Percentiles rank a stretch among this genome's conserved stretches.
phyloP scores from a whole-genome alignment of 2,888 invertebrate genomes.

The Aproaerema taeniolella region DNA sequence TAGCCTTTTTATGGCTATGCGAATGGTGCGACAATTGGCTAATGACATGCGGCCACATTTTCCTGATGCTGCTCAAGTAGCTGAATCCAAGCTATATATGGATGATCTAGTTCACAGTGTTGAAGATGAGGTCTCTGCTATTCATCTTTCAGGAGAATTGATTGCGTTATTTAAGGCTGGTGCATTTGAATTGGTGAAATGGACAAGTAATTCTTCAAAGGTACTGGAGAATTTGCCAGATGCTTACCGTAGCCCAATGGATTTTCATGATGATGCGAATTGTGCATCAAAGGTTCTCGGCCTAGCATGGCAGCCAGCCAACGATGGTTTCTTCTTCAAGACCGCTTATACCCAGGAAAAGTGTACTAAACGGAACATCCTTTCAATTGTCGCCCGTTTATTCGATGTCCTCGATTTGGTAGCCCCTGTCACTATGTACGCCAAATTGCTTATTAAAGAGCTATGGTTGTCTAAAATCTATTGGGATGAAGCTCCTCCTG shows the following conservation, averaged over 20 bases:
- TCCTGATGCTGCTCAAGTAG: constrained; percentile 2
- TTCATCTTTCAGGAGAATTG: constrained; percentile 5
- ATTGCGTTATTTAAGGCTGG: constrained; percentile 11
- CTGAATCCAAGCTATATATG: constrained; percentile 4
- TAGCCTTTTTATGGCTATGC: constrained; percentile 16
- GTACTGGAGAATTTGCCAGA: constrained; percentile 6
- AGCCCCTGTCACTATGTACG: constrained; percentile 9
- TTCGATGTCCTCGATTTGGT: constrained; percentile 13
- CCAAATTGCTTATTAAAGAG: constrained; percentile 9
- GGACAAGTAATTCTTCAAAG: constrained; percentile 7
- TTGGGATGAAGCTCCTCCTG: constrained; percentile 6
- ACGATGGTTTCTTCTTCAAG: constrained; percentile 7
- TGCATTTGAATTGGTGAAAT: constrained; percentile 8
- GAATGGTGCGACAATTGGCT: constrained; percentile 9
- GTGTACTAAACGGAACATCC: constrained; percentile 11
- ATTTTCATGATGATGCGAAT: background rate
- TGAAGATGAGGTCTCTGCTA: background rate
- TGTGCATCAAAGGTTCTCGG: constrained; percentile 1
- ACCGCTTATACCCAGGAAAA: background rate
- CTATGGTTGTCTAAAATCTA: constrained; percentile 2
- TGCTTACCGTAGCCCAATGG: background rate
- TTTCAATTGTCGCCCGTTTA: constrained; percentile 12
- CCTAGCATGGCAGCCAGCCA: constrained; percentile 3
- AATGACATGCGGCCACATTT: background rate
- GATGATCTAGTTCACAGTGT: constrained; percentile 7